phyloP scores from a whole-genome alignment of 2,888 invertebrate species.

The Leptinotarsa juncta region DNA sequence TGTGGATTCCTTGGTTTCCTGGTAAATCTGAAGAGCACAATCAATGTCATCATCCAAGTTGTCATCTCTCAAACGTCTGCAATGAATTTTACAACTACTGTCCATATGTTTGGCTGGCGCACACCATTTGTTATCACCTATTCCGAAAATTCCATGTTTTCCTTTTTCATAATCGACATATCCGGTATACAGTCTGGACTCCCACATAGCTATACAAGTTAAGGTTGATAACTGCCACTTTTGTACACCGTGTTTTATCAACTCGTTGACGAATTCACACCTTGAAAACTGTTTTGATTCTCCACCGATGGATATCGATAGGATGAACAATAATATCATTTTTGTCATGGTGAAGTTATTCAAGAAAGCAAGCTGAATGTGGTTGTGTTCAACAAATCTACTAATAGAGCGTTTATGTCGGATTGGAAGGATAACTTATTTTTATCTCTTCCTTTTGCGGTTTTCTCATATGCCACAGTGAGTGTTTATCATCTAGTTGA shows the following conservation, averaged over 20 bases:
- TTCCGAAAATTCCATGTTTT: constrained; percentile 39
- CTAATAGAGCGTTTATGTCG: not conserved
- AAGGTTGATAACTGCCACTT: constrained; percentile 39
- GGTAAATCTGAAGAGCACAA: constrained; percentile 31
- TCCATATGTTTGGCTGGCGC: constrained; percentile 25
- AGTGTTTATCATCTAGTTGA: no score
- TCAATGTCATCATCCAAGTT: constrained; percentile 27
- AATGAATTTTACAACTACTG: constrained; percentile 24
- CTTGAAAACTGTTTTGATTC: constrained; percentile 32
- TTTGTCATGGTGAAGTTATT: not conserved
- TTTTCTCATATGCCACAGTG: not conserved
- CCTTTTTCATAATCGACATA: constrained; percentile 32
- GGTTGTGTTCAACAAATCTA: not conserved
- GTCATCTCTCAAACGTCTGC: constrained; percentile 32
- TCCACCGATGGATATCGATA: not conserved
- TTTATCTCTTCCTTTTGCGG: not conserved
- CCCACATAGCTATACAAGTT: constrained; percentile 38
- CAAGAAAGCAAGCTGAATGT: not conserved
- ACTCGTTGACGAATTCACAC: constrained; percentile 35
- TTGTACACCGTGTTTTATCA: constrained; percentile 34
- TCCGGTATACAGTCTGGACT: constrained; percentile 33
- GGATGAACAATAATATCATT: not conserved
- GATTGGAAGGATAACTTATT: not conserved
- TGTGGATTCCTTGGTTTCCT: constrained; percentile 22
- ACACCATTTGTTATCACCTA: constrained; percentile 36